Evolutionary conservation across 2,888 invertebrate species (phyloP), one percentile per base, ranked within the genome.

Genomic region (Cryptocephalus moraei): DNA sequence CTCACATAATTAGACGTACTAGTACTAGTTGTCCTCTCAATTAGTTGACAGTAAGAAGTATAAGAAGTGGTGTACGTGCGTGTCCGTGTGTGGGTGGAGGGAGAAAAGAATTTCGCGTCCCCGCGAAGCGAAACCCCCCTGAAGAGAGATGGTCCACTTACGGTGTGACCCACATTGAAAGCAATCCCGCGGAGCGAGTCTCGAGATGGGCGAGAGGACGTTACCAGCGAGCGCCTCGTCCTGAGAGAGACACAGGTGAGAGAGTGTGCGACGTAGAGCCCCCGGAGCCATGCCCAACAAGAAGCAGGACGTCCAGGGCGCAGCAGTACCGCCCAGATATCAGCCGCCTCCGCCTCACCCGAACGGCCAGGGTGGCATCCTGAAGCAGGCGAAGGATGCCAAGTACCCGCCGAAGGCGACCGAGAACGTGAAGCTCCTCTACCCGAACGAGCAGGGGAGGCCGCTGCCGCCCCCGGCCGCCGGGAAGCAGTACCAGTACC

Each of bases 281-380:
- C 48, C 57, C 58, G 22, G 22, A 22, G 22, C 22, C 22, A 22
- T 22, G 22, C 22, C 22, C 22, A 22, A 22, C 22, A 22, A 22
- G 22, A 22, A 22, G 22, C 22, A 22, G 39, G 47, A 48, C 43
- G 50, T 54, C 51, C 49, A 61, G 53, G 61, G 59, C 47, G 57
- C 51, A 46, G 67, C 70, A 51, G 75, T 77, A 71, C 86, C 86
- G 62, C 86, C 87, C 61, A 79, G 86, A 56, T 87, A 88, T 72
- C 87, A 87, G 67, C 86, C 86, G 61, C 84, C 84, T 56, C 84
- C 84, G 56, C 84, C 86, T 56, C 71, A 74, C 50, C 76, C 78
- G 49, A 71, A 73, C 56, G 75, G 75, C 54, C 75, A 77, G 51
- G 83, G 83, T 52, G 79, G 80, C 63, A 72, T 80, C 58, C 82